Conservation (phyloP, 2,888 invertebrate species). For the Agriopis leucophaearia region DNA sequence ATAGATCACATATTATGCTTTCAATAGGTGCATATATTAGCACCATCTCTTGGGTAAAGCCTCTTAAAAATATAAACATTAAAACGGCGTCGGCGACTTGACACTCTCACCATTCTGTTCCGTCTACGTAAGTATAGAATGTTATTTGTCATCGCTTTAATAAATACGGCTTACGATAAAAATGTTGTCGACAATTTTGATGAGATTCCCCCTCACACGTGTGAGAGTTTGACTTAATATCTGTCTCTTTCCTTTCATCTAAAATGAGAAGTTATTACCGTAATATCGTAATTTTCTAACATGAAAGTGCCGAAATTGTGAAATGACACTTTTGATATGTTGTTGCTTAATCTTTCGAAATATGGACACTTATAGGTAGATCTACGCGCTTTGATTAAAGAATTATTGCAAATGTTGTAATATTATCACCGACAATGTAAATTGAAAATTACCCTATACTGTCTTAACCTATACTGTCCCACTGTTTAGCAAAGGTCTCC, state of each 20-base stretch:
- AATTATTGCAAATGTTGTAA: conserved; percentile 28
- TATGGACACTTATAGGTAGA: conserved; percentile 4
- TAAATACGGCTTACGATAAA: conserved; percentile 52
- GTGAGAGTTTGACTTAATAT: conserved; percentile 43
- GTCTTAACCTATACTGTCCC: no score
- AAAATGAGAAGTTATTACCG: conserved; percentile 48
- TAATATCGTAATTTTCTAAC: conserved; percentile 45
- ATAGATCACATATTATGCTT: conserved; percentile 46
- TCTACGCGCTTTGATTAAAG: conserved; percentile 20
- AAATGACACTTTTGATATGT: conserved; percentile 27
- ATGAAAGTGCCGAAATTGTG: conserved; percentile 45
- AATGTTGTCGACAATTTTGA: conserved; percentile 49
- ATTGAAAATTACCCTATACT: background rate
- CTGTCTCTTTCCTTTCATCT: conserved; percentile 44
- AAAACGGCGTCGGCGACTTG: conserved; percentile 42
- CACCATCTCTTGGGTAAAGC: conserved; percentile 46
- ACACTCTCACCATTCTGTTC: conserved; percentile 31
- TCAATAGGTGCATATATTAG: conserved; percentile 49
- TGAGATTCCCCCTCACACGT: conserved; percentile 40
- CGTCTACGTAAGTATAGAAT: conserved; percentile 32
- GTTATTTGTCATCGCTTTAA: conserved; percentile 52
- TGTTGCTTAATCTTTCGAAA: conserved; percentile 27
- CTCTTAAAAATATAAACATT: conserved; percentile 51
- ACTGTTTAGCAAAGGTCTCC: no score
- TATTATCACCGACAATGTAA: background rate